Conservation (phyloP, 2,113 vertebrate species). For the Progne subis region DNA sequence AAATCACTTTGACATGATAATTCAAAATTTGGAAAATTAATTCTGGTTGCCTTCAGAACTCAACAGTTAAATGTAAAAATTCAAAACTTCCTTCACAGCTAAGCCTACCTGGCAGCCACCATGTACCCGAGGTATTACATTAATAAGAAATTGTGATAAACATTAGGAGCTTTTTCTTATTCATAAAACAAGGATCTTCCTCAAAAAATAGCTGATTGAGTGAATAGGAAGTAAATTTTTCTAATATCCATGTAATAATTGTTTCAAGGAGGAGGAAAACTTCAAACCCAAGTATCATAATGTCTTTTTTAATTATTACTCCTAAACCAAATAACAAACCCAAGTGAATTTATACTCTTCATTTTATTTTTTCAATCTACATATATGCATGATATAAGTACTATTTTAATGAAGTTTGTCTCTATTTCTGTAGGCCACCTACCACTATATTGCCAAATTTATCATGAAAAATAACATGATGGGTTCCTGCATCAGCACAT, state of each 20-base stretch:
- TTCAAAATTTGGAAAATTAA: neutral
- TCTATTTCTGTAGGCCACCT: neutral
- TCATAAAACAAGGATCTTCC: neutral
- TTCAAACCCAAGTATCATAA: neutral
- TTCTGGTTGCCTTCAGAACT: neutral
- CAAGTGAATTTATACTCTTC: neutral
- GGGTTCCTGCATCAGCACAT: neutral
- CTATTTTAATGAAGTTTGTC: neutral
- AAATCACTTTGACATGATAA: neutral
- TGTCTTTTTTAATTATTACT: neutral
- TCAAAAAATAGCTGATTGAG: neutral
- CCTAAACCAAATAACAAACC: neutral
- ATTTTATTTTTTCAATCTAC: neutral
- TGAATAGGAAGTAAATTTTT: neutral
- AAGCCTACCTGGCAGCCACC: neutral
- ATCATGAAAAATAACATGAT: neutral
- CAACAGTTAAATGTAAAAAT: neutral
- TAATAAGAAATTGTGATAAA: neutral
- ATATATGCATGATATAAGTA: neutral
- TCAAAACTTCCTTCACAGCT: neutral
- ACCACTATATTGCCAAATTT: neutral
- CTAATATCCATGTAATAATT: neutral
- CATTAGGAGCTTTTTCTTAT: neutral
- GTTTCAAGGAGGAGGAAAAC: neutral
- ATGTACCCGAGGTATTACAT: accelerated